Base-by-base conservation (phyloP, 53 echinoderm and acorn worm genomes). In the Temnopleurus reevesii region DNA sequence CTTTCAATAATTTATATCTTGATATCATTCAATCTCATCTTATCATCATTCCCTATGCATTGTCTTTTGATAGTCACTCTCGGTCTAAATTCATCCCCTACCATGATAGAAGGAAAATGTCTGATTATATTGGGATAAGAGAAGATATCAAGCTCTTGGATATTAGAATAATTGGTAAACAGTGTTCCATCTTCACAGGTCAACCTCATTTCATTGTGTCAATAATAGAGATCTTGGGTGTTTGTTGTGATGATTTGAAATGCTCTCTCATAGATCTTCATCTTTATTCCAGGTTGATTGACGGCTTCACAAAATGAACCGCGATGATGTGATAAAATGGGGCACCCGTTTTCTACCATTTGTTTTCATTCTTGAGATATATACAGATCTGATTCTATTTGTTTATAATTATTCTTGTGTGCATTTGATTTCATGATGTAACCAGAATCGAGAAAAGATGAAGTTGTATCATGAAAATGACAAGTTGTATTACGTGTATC, bases 81-180 rank as follows among this genome's bases (percentile, higher is more conserved):
- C 9, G 31, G 30, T 30, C 61, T 61, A 38, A 19, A 66, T 66
- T 19, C 21, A 66, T 66, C 66, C 66, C n/a, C 21, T 3, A 2
- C 6, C 7, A 29, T 66, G 66, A n/a, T n/a, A n/a, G n/a, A 38
- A 41, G 38, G 12, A n/a, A 66, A 66, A 66, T 66, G 31, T 61
- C 4, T 66, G 66, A 66, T 66, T 66, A 38, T 66, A 66, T 66
- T 38, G 66, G 36, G 66, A 66, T 66, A 6, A 38, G 66, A 66
- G 66, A 66, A 66, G 66, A 38, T 66, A 66, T 36, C 15, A 8
- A 66, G 66, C 66, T 26, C 26, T 49, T 77, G 79, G 49, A 54
- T 82, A 82, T 82, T 53, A 82, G 47, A 82, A 82, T 82, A 82
- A 82, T 82, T 82, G 82, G 82, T 55, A 82, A 82, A 82, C 82